Conservation (phyloP, 2,113 vertebrate genomes). For the Eleginops maclovinus region DNA sequence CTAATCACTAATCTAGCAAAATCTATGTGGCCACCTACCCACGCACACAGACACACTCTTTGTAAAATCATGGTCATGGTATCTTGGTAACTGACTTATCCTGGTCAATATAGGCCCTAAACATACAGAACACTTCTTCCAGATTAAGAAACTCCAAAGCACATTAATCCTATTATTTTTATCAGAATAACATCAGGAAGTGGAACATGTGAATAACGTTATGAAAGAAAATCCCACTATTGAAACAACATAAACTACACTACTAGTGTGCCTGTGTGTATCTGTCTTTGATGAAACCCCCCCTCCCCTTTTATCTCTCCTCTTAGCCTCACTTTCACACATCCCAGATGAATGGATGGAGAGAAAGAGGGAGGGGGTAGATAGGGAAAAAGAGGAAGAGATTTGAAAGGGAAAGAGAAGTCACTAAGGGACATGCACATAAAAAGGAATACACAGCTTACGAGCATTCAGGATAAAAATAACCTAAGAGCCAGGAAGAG, state of each 20-base stretch:
- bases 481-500: constrained; percentile 58
- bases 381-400: constrained; percentile 10
- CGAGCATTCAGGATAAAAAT: constrained; percentile 71
- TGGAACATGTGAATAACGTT: background rate
- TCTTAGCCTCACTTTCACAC: constrained; percentile 45
- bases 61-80: constrained; percentile 31
- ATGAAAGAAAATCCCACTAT: background rate
- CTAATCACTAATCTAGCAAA: background rate
- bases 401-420: constrained; percentile 51
- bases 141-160: background rate
- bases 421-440: constrained; percentile 49
- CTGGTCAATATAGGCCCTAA: constrained; percentile 17
- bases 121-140: background rate
- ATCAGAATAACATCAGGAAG: background rate
- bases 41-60: background rate
- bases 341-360: constrained; percentile 55
- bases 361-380: constrained; percentile 10
- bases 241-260: background rate
- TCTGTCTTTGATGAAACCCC: constrained; percentile 42
- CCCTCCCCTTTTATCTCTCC: constrained; percentile 52
- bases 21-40: constrained; percentile 8
- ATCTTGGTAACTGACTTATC: constrained; percentile 35
- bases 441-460: constrained; percentile 58
- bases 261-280: constrained; percentile 11
- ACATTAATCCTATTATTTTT: constrained; percentile 3